Conservation (phyloP, 2,888 invertebrate species). For the Megamerina dolium region DNA sequence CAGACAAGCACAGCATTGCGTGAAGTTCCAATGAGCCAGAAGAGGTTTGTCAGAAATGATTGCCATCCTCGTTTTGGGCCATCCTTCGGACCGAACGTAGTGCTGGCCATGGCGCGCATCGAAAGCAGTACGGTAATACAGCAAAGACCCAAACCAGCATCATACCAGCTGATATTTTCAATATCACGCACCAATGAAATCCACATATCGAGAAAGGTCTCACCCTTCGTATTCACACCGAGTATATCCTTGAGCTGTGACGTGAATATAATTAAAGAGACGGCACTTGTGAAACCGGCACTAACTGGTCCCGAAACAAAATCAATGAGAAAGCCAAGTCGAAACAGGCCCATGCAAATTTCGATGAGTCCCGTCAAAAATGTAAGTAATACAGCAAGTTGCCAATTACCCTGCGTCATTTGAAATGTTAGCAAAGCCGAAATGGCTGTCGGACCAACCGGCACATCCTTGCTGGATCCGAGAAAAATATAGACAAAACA, state of each 20-base stretch:
- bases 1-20: slow-evolving; percentile 81
- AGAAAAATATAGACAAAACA: slow-evolving; percentile 62
- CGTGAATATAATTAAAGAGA: slow-evolving; percentile 79
- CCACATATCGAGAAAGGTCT: slow-evolving; percentile 76
- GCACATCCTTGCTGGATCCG: slow-evolving; percentile 73
- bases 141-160: slow-evolving; percentile 66
- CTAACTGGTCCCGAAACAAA: slow-evolving; percentile 88
- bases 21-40: slow-evolving; percentile 74
- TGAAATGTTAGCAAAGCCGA: slow-evolving; percentile 81
- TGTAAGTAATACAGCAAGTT: slow-evolving; percentile 66
- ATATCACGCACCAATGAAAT: slow-evolving; percentile 65
- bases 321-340: slow-evolving; percentile 80
- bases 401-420: slow-evolving; percentile 60
- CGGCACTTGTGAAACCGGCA: slow-evolving; percentile 85
- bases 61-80: slow-evolving; percentile 55
- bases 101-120: slow-evolving; percentile 68
- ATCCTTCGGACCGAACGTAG: slow-evolving; percentile 56
- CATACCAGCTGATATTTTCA: slow-evolving; percentile 62
- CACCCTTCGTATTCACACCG: slow-evolving; percentile 66
- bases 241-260: slow-evolving; percentile 82
- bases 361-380: slow-evolving; percentile 71
- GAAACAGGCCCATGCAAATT: slow-evolving; percentile 74
- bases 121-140: slow-evolving; percentile 70
- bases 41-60: slow-evolving; percentile 57
- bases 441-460: slow-evolving; percentile 90